Evolutionary conservation across 2,797 vertebrate species (phyloP).

Genomic region (Naso thynnoides): DNA sequence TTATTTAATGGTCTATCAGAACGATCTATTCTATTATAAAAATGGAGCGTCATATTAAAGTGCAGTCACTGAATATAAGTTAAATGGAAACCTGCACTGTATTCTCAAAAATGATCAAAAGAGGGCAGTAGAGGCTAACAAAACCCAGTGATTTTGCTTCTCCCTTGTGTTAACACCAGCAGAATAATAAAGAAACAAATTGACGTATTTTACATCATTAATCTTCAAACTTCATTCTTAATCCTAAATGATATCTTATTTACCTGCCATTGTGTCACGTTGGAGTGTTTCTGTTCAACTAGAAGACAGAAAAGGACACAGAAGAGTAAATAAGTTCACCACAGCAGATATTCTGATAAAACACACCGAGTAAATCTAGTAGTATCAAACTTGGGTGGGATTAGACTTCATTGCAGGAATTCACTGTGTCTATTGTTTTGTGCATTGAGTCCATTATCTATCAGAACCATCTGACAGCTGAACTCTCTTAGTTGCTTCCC

Average conservation of each 20-base stretch:
- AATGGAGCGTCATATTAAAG: neutral
- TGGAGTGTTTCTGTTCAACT: conserved; percentile 67
- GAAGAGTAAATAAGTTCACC: conserved; percentile 2
- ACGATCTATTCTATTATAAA: neutral
- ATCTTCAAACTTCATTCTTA: neutral
- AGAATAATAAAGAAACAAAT: neutral
- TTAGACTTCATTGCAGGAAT: neutral
- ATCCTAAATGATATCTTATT: conserved; percentile 9
- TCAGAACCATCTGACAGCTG: too few relatives aligned
- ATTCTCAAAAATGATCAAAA: conserved; percentile 62
- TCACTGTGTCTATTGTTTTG: neutral
- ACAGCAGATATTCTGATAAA: neutral
- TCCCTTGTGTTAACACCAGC: neutral
- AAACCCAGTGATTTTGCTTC: neutral
- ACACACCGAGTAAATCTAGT: neutral
- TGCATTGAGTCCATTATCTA: too few relatives aligned
- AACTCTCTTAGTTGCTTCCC: neutral
- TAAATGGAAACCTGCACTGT: neutral
- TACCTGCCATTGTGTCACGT: conserved; percentile 86
- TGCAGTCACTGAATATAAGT: neutral
- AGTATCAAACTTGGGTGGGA: neutral
- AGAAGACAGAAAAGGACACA: conserved; percentile 53
- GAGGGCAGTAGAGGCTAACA: conserved; percentile 63
- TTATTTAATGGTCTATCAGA: neutral
- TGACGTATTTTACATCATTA: neutral